Percentiles rank a stretch among this genome's conserved stretches.
Evolutionary conservation across 1,140 invertebrate genomes (phyloP).

Genomic region (Drosophila ohnishii): DNA sequence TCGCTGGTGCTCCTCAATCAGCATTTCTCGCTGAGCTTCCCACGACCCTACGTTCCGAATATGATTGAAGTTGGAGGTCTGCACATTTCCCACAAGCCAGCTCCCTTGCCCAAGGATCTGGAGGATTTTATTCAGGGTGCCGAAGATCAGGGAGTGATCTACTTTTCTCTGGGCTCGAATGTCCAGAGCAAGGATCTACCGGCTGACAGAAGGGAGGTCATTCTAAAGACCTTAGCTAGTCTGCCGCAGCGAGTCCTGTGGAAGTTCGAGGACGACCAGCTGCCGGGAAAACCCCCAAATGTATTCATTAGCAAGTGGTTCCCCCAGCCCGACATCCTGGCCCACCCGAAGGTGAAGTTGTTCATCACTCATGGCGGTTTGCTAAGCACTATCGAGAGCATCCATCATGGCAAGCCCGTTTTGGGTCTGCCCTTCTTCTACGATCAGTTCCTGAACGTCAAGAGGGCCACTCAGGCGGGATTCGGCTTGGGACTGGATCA

Average conservation of each 20-base stretch:
- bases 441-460: constrained; percentile 86
- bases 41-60: constrained; percentile 84
- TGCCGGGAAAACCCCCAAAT: constrained; percentile 85
- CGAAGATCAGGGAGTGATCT: constrained; percentile 85
- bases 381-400: constrained; percentile 88
- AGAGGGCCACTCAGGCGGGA: constrained; percentile 83
- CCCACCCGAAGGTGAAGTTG: constrained; percentile 86
- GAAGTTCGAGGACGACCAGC: constrained; percentile 87
- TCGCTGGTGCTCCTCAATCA: constrained; percentile 85
- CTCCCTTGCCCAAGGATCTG: constrained; percentile 83
- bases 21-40: constrained; percentile 84
- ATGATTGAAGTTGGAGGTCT: constrained; percentile 86
- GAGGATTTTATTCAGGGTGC: constrained; percentile 85
- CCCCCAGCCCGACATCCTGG: constrained; percentile 88
- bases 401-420: constrained; percentile 89
- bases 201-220: constrained; percentile 82
- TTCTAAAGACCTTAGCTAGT: constrained; percentile 85
- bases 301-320: constrained; percentile 87
- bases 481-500: constrained; percentile 83
- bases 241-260: constrained; percentile 87
- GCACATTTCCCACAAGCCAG: constrained; percentile 82
- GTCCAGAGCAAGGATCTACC: constrained; percentile 85
- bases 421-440: constrained; percentile 88
- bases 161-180: constrained; percentile 87
- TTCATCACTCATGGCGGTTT: constrained; percentile 91